Percentiles rank a stretch among this genome's conserved stretches.
Evolutionary conservation across 2,113 vertebrate genomes (phyloP).

Genomic region (Panthera tigris): DNA sequence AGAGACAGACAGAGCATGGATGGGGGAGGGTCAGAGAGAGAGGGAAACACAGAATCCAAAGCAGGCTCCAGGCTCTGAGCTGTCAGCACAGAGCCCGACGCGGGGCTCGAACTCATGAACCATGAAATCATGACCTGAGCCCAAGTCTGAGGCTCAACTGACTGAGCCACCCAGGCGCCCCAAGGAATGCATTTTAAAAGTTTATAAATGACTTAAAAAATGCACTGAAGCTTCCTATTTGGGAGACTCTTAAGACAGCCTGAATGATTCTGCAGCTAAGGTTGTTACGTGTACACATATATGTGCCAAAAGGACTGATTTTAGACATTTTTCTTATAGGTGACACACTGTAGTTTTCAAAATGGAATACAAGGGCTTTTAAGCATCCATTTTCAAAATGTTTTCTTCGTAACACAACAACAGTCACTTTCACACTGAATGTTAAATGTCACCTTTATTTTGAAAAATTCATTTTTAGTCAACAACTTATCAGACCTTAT

Average conservation of each 20-base stretch:
- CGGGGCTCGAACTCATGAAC: too few species aligned
- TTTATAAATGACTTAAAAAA: background rate
- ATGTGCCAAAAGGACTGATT: background rate
- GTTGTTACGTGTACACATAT: background rate
- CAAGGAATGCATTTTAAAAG: background rate
- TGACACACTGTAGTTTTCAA: background rate
- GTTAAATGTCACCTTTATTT: background rate
- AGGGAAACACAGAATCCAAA: too few species aligned
- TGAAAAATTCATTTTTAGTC: background rate
- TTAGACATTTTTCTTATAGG: background rate
- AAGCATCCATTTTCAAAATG: background rate
- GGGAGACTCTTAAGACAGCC: background rate
- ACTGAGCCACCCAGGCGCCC: too few species aligned
- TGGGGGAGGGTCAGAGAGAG: too few species aligned
- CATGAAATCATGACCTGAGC: too few species aligned
- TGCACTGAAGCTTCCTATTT: background rate
- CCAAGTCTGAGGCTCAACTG: too few species aligned
- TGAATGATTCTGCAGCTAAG: background rate
- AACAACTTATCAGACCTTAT: background rate
- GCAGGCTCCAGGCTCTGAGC: too few species aligned
- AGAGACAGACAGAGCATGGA: too few species aligned
- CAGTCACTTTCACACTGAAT: background rate
- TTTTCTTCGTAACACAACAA: background rate
- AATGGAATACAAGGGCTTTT: background rate
- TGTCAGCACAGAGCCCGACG: too few species aligned